Conservation (phyloP, 2,113 vertebrate genomes). For the Regulus satrapa region DNA sequence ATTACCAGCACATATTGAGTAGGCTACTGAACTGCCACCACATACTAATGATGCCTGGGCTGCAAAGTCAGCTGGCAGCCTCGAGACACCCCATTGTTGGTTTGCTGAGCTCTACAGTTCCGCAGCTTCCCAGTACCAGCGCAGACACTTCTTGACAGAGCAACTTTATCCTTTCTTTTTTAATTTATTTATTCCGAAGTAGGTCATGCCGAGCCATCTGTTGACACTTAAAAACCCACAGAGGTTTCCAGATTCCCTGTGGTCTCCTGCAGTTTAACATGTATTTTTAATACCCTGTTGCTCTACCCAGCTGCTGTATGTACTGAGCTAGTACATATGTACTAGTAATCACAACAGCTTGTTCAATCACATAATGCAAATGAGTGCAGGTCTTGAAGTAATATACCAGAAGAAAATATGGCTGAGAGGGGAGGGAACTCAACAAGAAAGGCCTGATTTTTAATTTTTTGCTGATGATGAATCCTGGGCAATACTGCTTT, state of each 20-base stretch:
- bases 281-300: not conserved
- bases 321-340: no score
- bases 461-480: not conserved
- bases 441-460: not conserved
- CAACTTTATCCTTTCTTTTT: not conserved
- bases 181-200: not conserved
- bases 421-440: not conserved
- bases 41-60: constrained; percentile 32
- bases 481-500: not conserved
- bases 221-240: not conserved
- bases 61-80: not conserved
- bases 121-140: not conserved
- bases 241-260: not conserved
- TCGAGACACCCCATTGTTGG: not conserved
- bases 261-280: not conserved
- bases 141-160: not conserved
- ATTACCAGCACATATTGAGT: constrained; percentile 28
- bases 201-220: constrained; percentile 4
- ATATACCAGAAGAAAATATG: not conserved
- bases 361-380: not conserved
- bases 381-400: not conserved
- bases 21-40: constrained; percentile 16
- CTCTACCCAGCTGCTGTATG: not conserved
- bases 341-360: not conserved
- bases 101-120: not conserved